These are phyloP conservation scores for Agrochola macilenta DNA, from an alignment of 2,888 invertebrate genomes.

Conservation along the genomic window DNA sequence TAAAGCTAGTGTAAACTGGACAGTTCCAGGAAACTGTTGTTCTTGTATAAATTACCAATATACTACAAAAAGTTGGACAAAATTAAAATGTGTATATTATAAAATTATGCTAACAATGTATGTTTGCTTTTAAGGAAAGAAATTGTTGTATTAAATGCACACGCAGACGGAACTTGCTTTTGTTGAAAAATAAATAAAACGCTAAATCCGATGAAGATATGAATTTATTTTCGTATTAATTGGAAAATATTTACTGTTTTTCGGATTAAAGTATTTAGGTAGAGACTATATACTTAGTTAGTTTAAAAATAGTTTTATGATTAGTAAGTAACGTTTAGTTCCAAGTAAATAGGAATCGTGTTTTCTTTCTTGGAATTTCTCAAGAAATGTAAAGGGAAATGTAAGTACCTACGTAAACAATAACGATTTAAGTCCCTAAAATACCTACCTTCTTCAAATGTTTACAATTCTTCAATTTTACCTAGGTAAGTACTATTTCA, in stretches of 20 bases:
- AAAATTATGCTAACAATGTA: not conserved
- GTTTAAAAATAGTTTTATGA: not conserved
- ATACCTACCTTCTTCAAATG: too few relatives aligned
- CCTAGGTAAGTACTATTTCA: not conserved
- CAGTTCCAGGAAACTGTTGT: not conserved
- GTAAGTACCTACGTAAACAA: not conserved
- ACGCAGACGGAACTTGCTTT: not conserved
- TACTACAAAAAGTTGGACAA: not conserved
- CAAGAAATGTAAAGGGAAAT: not conserved
- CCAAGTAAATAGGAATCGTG: too few relatives aligned
- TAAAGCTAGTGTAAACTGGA: not conserved
- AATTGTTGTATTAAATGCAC: not conserved
- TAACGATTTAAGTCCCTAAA: not conserved
- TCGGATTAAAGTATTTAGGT: not conserved
- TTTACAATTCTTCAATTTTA: not conserved
- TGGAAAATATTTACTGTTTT: not conserved
- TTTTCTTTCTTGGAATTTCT: not conserved
- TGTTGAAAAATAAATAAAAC: not conserved
- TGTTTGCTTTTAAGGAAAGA: not conserved
- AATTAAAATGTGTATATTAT: constrained; percentile 6
- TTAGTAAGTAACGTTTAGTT: not conserved
- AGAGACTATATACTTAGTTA: not conserved
- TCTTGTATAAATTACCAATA: constrained; percentile 4
- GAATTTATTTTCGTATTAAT: not conserved
- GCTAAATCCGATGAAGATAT: not conserved